Evolutionary conservation across 2,888 invertebrate genomes (phyloP).

Genomic region (Caenorhabditis angaria): DNA sequence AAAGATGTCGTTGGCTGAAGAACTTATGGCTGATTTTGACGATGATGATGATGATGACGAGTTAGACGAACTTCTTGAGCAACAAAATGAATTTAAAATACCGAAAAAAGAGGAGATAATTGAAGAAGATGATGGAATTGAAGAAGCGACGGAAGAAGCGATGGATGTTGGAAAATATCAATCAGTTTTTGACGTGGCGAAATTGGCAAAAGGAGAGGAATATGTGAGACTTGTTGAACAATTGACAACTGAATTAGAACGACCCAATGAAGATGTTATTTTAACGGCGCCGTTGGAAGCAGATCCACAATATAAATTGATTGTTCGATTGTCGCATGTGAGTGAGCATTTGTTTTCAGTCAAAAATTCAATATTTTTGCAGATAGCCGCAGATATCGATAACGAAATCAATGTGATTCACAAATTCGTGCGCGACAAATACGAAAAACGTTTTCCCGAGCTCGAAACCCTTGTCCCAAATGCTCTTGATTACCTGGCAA

Average conservation of each 20-base stretch:
- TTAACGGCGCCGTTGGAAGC: conserved; percentile 84
- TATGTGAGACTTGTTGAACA: conserved; percentile 56
- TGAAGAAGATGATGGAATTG: conserved; percentile 63
- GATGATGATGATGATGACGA: conserved; percentile 81
- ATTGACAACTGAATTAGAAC: conserved; percentile 55
- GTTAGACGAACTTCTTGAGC: conserved; percentile 52
- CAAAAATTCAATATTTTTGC: too few relatives aligned
- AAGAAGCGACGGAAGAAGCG: conserved; percentile 57
- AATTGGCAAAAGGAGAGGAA: conserved; percentile 82
- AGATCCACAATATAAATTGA: conserved; percentile 83
- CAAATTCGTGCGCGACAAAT: conserved; percentile 94
- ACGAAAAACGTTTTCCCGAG: conserved; percentile 96
- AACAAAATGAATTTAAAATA: neutral
- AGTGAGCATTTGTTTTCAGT: too few relatives aligned
- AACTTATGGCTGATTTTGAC: conserved; percentile 94
- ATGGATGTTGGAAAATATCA: conserved; percentile 32
- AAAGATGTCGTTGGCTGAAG: conserved; percentile 94
- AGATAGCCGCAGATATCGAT: conserved; percentile 94
- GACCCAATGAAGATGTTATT: conserved; percentile 54
- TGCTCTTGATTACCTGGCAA: conserved; percentile 77
- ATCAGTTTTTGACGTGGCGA: conserved; percentile 80
- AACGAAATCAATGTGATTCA: conserved; percentile 90
- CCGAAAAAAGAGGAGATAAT: conserved; percentile 34
- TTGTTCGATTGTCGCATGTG: conserved; percentile 69
- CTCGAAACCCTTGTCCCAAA: conserved; percentile 92